Percentiles rank a stretch among this genome's conserved stretches.
Conservation (phyloP, 1,140 invertebrate species). For the Macrotrachela quadricornifera region DNA sequence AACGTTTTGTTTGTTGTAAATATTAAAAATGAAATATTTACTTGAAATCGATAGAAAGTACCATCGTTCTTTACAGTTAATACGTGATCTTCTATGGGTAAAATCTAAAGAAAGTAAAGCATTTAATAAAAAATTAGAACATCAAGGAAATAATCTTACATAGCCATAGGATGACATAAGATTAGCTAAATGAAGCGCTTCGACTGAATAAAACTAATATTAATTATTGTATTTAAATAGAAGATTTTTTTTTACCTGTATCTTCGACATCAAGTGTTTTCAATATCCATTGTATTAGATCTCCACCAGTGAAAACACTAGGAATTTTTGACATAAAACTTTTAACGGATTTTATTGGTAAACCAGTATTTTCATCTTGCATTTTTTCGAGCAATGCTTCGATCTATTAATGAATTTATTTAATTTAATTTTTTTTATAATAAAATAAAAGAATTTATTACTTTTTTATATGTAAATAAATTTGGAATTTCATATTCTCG, state of each 20-base stretch:
- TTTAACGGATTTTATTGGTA: constrained; percentile 88
- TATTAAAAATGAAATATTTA: constrained; percentile 14
- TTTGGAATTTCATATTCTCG: no score
- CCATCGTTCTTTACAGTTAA: constrained; percentile 91
- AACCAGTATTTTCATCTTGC: constrained; percentile 54
- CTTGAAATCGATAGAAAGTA: constrained; percentile 81
- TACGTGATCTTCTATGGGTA: constrained; percentile 94
- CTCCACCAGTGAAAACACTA: constrained; percentile 69
- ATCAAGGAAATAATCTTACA: constrained; percentile 35
- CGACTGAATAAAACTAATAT: constrained; percentile 25
- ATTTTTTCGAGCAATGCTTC: no score
- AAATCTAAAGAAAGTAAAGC: constrained; percentile 22
- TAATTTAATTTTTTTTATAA: background rate
- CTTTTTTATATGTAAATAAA: background rate
- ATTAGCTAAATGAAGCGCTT: constrained; percentile 81
- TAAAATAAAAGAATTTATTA: background rate
- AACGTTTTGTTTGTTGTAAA: background rate
- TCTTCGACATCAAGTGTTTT: constrained; percentile 77
- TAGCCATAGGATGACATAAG: constrained; percentile 88
- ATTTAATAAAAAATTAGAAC: no score
- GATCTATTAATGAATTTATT: no score
- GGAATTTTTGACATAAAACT: constrained; percentile 97
- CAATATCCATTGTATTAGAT: constrained; percentile 77
- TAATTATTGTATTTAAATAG: no score
- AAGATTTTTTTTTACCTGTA: constrained; percentile 7